Conservation (phyloP, 2,113 vertebrate species). For the Aleadryas rufinucha region DNA sequence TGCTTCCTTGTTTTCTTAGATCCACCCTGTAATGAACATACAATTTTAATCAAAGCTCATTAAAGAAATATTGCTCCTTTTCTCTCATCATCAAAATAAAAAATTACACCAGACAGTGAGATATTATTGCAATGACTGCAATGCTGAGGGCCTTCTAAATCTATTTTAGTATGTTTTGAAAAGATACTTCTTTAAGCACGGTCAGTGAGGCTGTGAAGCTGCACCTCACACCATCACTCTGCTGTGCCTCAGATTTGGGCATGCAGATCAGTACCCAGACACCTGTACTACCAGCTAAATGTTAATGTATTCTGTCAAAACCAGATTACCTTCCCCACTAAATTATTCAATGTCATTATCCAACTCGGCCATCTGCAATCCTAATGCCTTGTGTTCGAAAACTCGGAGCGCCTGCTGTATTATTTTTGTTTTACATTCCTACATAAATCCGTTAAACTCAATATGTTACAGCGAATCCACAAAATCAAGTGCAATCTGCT, state of each 20-base stretch:
- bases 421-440: slow-evolving; percentile 77
- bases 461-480: slow-evolving; percentile 75
- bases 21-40: neutral
- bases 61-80: neutral
- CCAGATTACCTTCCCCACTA: slow-evolving; percentile 70
- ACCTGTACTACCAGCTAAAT: slow-evolving; percentile 68
- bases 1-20: neutral
- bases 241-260: neutral
- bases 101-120: neutral
- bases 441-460: slow-evolving; percentile 77
- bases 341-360: slow-evolving; percentile 74
- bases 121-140: neutral
- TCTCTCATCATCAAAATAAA: neutral
- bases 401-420: slow-evolving; percentile 62
- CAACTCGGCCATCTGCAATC: slow-evolving; percentile 71
- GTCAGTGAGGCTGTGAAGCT: neutral
- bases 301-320: slow-evolving; percentile 75
- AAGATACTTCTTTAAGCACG: neutral
- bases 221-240: neutral
- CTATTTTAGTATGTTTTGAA: neutral
- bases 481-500: slow-evolving; percentile 79
- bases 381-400: slow-evolving; percentile 68
- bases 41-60: neutral
- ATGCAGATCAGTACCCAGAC: neutral
- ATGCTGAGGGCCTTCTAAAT: neutral